Evolutionary conservation across 2,113 vertebrate species (phyloP).

Genomic region (Nipponia nippon): DNA sequence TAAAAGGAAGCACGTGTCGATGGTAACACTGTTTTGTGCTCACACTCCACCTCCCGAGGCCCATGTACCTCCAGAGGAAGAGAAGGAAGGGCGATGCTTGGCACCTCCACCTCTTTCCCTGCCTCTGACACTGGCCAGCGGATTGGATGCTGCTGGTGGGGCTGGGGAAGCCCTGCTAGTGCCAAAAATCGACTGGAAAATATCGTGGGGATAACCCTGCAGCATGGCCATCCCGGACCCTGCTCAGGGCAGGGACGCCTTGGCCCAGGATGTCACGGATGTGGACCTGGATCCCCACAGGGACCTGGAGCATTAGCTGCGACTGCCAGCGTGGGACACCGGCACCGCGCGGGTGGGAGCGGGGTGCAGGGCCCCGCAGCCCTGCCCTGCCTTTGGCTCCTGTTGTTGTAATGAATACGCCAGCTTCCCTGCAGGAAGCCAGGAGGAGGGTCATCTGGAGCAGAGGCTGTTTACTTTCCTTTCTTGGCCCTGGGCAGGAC

Average conservation of each 20-base stretch:
- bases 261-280: neutral
- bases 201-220: neutral
- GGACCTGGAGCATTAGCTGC: fast-evolving
- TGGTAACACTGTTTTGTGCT: neutral
- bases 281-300: neutral
- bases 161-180: neutral
- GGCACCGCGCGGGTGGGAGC: fast-evolving
- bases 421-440: neutral
- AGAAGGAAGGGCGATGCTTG: neutral
- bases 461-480: constrained; percentile 33
- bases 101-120: neutral
- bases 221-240: fast-evolving
- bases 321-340: fast-evolving
- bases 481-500: neutral
- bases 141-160: neutral
- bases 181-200: neutral
- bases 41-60: neutral
- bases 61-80: neutral
- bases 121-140: neutral
- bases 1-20: neutral
- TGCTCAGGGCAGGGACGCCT: neutral
- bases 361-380: fast-evolving
- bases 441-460: neutral
- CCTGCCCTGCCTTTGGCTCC: neutral
- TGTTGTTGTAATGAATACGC: neutral